Evolutionary conservation across 2,888 invertebrate genomes (phyloP).

Genomic region (Operophtera brumata): DNA sequence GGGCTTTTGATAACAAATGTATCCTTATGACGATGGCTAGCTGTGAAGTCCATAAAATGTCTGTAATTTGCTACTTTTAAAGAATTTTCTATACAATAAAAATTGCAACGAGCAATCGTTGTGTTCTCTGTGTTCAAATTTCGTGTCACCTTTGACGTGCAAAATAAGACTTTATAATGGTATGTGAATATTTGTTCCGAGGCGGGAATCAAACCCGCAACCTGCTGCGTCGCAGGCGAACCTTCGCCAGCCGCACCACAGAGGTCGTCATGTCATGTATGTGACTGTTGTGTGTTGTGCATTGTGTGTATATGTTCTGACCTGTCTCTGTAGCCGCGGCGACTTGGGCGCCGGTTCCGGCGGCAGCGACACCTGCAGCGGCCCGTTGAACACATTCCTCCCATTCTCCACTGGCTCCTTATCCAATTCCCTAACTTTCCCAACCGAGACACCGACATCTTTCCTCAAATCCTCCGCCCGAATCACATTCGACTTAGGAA

Average conservation of each 20-base stretch:
- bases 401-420: slow-evolving; percentile 46
- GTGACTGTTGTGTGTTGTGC: too few relatives aligned
- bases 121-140: too few relatives aligned
- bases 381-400: slow-evolving; percentile 81
- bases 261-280: too few relatives aligned
- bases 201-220: too few relatives aligned
- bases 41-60: background rate
- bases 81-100: too few relatives aligned
- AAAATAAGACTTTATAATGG: too few relatives aligned
- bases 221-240: too few relatives aligned
- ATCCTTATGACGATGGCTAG: background rate
- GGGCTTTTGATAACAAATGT: background rate
- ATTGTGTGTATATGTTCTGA: slow-evolving; percentile 25
- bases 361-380: slow-evolving; percentile 85
- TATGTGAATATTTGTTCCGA: too few relatives aligned
- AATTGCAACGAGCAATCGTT: too few relatives aligned
- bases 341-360: slow-evolving; percentile 80
- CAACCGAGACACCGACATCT: slow-evolving; percentile 38
- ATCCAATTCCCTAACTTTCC: slow-evolving; percentile 44
- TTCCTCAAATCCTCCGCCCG: slow-evolving; percentile 48
- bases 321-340: slow-evolving; percentile 69
- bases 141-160: too few relatives aligned
- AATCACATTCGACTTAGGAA: slow-evolving; percentile 53
- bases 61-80: too few relatives aligned
- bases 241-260: too few relatives aligned